Conservation (phyloP, 2,797 vertebrate species). For the Pipistrellus pipistrellus region DNA sequence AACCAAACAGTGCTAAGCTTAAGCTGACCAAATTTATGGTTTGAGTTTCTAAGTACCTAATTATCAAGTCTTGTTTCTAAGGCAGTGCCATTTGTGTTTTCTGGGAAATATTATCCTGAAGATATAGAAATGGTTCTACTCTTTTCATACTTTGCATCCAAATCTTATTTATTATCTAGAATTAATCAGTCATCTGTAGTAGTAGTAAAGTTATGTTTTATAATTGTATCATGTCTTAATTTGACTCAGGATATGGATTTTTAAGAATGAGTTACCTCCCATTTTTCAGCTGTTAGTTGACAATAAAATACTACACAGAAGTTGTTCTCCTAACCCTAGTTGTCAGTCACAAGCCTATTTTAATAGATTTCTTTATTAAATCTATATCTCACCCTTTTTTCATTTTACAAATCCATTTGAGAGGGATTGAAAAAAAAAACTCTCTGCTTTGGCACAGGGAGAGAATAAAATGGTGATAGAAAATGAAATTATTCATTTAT, state of each 20-base stretch:
- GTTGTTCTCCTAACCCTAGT: neutral
- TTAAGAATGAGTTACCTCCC: neutral
- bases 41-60: neutral
- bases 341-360: slow-evolving; percentile 62
- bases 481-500: slow-evolving; percentile 69
- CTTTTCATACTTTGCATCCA: neutral
- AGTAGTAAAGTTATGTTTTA: neutral
- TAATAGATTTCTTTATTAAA: slow-evolving; percentile 77
- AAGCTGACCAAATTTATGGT: neutral
- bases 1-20: neutral
- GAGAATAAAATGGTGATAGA: slow-evolving; percentile 36
- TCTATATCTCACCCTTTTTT: slow-evolving; percentile 27
- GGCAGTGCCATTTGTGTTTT: neutral
- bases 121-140: neutral
- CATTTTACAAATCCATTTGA: slow-evolving; percentile 55
- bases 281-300: slow-evolving; percentile 22
- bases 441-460: slow-evolving; percentile 60
- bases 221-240: slow-evolving; percentile 14
- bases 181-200: slow-evolving; percentile 4
- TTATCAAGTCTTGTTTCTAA: neutral
- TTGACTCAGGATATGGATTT: slow-evolving; percentile 18
- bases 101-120: neutral
- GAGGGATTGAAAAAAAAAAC: neutral
- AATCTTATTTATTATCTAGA: neutral
- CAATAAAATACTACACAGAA: slow-evolving; percentile 51